Conservation (phyloP, 2,888 invertebrate genomes). For the Callinectes sapidus region DNA sequence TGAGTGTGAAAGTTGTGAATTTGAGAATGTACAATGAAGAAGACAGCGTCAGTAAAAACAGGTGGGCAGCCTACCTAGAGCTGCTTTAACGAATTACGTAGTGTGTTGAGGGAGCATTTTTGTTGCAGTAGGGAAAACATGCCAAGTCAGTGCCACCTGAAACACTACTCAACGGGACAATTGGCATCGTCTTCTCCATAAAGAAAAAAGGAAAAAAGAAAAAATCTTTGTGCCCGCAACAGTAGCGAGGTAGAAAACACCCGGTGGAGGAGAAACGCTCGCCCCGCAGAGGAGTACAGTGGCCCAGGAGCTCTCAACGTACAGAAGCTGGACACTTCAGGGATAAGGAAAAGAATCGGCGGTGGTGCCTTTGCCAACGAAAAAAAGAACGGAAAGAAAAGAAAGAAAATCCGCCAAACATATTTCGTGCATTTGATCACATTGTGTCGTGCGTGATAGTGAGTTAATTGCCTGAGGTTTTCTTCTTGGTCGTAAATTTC, state of each 20-base stretch:
- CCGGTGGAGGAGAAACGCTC: not conserved
- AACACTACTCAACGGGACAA: not conserved
- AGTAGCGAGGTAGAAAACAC: not conserved
- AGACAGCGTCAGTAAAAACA: not conserved
- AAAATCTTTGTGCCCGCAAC: not conserved
- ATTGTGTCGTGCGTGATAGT: not conserved
- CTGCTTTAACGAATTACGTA: not conserved
- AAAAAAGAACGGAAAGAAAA: not conserved
- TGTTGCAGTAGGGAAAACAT: not conserved
- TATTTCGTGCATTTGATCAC: not conserved
- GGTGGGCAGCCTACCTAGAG: not conserved
- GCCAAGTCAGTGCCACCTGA: conserved; percentile 24
- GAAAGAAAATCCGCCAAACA: not conserved
- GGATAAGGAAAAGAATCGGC: not conserved
- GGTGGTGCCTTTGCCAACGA: not conserved
- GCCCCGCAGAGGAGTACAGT: not conserved
- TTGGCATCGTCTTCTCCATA: conserved; percentile 1
- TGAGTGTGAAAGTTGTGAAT: not conserved
- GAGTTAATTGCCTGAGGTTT: not conserved
- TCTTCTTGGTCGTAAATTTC: not conserved
- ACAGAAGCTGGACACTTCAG: not conserved
- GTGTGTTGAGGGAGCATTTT: not conserved
- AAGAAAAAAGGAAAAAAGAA: not conserved
- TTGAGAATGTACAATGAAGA: not conserved
- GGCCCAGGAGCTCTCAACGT: not conserved